Evolutionary conservation across 2,113 vertebrate genomes (phyloP).

Genomic region (Bathybates hornii): DNA sequence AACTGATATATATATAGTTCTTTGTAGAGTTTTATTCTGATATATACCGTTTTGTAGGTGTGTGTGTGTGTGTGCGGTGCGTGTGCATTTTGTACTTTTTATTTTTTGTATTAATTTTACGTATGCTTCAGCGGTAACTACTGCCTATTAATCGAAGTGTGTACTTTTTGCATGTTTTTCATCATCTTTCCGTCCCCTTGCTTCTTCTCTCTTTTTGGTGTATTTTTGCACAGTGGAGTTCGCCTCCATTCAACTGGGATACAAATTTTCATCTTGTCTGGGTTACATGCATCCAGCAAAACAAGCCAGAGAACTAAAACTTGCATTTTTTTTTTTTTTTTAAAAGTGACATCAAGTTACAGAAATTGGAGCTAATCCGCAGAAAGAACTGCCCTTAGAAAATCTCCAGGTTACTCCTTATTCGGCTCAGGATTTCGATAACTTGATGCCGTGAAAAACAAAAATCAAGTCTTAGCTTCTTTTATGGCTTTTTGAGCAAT

Average conservation of each 20-base stretch:
- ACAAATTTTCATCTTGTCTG: not conserved
- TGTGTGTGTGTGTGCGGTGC: slow-evolving; percentile 49
- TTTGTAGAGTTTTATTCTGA: slow-evolving; percentile 81
- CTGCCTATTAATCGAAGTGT: slow-evolving; percentile 73
- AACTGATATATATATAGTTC: slow-evolving; percentile 70
- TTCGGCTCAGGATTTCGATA: slow-evolving; percentile 2
- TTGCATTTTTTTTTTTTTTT: not conserved
- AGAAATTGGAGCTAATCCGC: not conserved
- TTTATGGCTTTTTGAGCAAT: not conserved
- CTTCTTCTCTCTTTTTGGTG: slow-evolving; percentile 41
- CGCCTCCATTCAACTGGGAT: slow-evolving; percentile 28
- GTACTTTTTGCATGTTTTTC: slow-evolving; percentile 65
- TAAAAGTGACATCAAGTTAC: not conserved
- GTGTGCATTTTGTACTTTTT: slow-evolving; percentile 74
- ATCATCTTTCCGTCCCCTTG: slow-evolving; percentile 32
- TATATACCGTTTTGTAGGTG: slow-evolving; percentile 77
- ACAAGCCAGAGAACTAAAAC: slow-evolving; percentile 14
- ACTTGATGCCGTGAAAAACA: not conserved
- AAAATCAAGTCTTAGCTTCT: not conserved
- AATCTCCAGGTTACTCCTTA: not conserved
- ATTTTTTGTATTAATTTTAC: slow-evolving; percentile 72
- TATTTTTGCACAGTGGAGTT: slow-evolving; percentile 53
- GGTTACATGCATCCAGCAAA: not conserved
- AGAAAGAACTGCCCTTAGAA: not conserved
- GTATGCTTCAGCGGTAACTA: slow-evolving; percentile 75